These are phyloP conservation scores for Agrochola circellaris DNA, from an alignment of 2,888 invertebrate genomes.

Conservation along the genomic window DNA sequence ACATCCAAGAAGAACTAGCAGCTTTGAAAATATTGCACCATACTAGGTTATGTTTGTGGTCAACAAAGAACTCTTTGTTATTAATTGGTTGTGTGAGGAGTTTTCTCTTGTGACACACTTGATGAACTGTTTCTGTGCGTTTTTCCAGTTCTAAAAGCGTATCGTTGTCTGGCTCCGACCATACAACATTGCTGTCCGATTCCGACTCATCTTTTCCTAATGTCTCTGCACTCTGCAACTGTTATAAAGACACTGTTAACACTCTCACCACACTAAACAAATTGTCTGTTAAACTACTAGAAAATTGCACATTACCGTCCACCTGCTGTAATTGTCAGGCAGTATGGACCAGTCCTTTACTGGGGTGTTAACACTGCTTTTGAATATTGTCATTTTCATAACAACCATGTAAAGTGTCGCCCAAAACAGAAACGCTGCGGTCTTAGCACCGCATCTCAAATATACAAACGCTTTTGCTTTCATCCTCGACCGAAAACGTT, in stretches of 20 bases:
- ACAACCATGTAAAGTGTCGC: slow-evolving; percentile 86
- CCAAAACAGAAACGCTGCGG: slow-evolving; percentile 87
- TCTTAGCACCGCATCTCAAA: slow-evolving; percentile 87
- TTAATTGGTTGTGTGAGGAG: slow-evolving; percentile 89
- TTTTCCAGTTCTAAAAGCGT: slow-evolving; percentile 87
- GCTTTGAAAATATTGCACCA: slow-evolving; percentile 95
- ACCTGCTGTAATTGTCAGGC: slow-evolving; percentile 88
- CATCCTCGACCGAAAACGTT: slow-evolving; percentile 80
- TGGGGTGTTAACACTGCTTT: slow-evolving; percentile 79
- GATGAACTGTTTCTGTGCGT: slow-evolving; percentile 84
- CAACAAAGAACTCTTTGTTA: slow-evolving; percentile 94
- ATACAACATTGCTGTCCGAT: slow-evolving; percentile 72
- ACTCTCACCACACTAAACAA: slow-evolving; percentile 12
- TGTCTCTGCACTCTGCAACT: slow-evolving; percentile 84
- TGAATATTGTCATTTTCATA: slow-evolving; percentile 89
- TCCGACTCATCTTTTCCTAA: slow-evolving; percentile 80
- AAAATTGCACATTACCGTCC: slow-evolving; percentile 80
- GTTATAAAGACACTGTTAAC: slow-evolving; percentile 48
- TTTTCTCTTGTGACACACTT: slow-evolving; percentile 86
- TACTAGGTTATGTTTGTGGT: slow-evolving; percentile 92
- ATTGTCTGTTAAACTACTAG: slow-evolving; percentile 14
- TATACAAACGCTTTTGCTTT: slow-evolving; percentile 82
- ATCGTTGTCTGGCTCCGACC: slow-evolving; percentile 83
- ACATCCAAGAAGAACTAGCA: slow-evolving; percentile 95
- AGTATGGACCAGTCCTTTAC: slow-evolving; percentile 82